phyloP scores from a whole-genome alignment of 2,888 invertebrate genomes.

The Suillia variegata region DNA sequence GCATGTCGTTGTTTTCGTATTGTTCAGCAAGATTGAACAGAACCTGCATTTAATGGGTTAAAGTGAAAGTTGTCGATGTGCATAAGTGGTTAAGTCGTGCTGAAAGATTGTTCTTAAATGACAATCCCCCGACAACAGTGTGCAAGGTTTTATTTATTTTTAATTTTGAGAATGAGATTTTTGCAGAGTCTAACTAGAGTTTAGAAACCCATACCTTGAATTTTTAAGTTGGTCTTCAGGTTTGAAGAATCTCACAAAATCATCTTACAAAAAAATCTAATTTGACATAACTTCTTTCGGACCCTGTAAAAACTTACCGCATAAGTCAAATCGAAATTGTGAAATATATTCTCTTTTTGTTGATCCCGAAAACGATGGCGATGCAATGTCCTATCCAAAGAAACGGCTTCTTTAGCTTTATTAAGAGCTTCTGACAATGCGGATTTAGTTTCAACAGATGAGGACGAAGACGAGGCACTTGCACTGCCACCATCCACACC shows the following conservation, averaged over 20 bases:
- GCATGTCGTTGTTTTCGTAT: constrained; percentile 92
- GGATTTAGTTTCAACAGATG: constrained; percentile 44
- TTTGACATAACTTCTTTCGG: too few species aligned
- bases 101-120: too few species aligned
- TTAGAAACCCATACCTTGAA: too few species aligned
- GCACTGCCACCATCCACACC: constrained; percentile 7
- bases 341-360: constrained; percentile 83
- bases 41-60: constrained; percentile 67
- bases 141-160: too few species aligned
- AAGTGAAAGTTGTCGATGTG: not conserved
- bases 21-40: constrained; percentile 95
- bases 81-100: not conserved
- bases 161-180: too few species aligned
- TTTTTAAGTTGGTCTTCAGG: too few species aligned
- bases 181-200: too few species aligned
- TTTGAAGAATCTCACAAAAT: too few species aligned
- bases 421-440: constrained; percentile 67
- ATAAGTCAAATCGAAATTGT: constrained; percentile 95
- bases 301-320: too few species aligned
- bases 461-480: too few species aligned
- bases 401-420: constrained; percentile 95
- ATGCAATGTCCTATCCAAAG: constrained; percentile 87
- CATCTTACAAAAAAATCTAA: too few species aligned
- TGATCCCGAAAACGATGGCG: constrained; percentile 91
- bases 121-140: too few species aligned